Evolutionary conservation across 37 sponge, comb jelly and placozoan genomes (phyloP).

Genomic region (Corticium candelabrum): DNA sequence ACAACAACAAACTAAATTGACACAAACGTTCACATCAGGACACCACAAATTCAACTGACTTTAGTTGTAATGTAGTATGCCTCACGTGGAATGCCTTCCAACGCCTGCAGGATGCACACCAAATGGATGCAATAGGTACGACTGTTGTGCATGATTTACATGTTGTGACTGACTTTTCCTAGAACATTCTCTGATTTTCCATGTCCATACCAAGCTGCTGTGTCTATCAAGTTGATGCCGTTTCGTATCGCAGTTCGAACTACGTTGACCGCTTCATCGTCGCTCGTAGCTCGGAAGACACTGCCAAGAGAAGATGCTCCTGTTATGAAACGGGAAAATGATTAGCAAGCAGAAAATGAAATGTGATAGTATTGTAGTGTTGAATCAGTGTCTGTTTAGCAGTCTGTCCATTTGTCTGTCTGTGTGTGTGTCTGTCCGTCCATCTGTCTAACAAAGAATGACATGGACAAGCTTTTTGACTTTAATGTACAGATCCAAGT

Average conservation of each 20-base stretch:
- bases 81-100: conserved; percentile 47
- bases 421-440: no score
- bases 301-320: conserved; percentile 76
- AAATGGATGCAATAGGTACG: no score
- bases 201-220: conserved; percentile 88
- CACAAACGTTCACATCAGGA: no score
- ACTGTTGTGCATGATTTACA: no score
- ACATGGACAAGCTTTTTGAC: no score
- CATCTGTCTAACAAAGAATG: no score
- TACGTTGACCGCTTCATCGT: conserved; percentile 23
- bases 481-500: no score
- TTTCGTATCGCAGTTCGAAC: conserved; percentile 27
- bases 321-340: neutral
- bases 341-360: neutral
- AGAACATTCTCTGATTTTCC: conserved; percentile 72
- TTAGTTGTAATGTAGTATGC: conserved; percentile 70
- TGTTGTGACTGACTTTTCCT: conserved; percentile 63
- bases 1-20: no score
- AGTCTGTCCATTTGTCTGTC: no score
- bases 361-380: neutral
- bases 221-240: conserved; percentile 88
- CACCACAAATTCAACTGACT: no score
- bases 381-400: no score
- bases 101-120: no score
- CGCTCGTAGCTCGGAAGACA: conserved; percentile 41